Conservation (phyloP, 1,140 invertebrate genomes). For the Ganaspis sp. region DNA sequence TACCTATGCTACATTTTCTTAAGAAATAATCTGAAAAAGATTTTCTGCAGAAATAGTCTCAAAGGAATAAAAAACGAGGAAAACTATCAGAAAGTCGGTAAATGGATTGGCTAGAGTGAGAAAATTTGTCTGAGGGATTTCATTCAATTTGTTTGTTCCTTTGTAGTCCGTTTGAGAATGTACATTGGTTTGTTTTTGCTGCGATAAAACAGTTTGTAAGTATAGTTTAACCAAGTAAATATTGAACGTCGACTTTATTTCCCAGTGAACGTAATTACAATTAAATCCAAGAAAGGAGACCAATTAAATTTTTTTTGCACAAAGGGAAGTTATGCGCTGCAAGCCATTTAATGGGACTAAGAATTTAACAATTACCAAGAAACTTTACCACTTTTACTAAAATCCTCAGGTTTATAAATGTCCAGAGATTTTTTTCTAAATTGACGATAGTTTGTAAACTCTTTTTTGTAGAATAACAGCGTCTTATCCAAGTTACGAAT, state of each 20-base stretch:
- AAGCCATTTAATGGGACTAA: not conserved
- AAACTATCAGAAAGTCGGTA: slow-evolving; percentile 32
- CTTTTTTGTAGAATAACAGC: not conserved
- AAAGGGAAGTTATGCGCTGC: not conserved
- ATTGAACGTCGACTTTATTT: not conserved
- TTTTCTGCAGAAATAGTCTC: not conserved
- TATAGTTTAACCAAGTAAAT: slow-evolving; percentile 7
- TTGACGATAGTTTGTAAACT: not conserved
- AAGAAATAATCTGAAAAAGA: not conserved
- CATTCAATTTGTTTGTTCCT: slow-evolving; percentile 38
- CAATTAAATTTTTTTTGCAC: not conserved
- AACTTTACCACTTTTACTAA: not conserved
- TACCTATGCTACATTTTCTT: too few species aligned
- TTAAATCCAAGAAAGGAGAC: not conserved
- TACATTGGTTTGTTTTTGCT: not conserved
- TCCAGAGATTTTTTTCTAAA: not conserved
- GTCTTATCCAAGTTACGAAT: slow-evolving; percentile 32
- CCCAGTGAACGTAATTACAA: not conserved
- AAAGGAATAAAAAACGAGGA: slow-evolving; percentile 17
- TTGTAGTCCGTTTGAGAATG: slow-evolving; percentile 5
- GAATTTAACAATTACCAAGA: not conserved
- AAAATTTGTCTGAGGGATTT: slow-evolving; percentile 50
- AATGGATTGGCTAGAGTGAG: slow-evolving; percentile 42
- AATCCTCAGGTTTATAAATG: not conserved
- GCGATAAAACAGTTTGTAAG: slow-evolving; percentile 5